Percentiles rank a stretch among this genome's conserved stretches.
Evolutionary conservation across 2,888 invertebrate species (phyloP).

Genomic region (Ormyrus thymus): DNA sequence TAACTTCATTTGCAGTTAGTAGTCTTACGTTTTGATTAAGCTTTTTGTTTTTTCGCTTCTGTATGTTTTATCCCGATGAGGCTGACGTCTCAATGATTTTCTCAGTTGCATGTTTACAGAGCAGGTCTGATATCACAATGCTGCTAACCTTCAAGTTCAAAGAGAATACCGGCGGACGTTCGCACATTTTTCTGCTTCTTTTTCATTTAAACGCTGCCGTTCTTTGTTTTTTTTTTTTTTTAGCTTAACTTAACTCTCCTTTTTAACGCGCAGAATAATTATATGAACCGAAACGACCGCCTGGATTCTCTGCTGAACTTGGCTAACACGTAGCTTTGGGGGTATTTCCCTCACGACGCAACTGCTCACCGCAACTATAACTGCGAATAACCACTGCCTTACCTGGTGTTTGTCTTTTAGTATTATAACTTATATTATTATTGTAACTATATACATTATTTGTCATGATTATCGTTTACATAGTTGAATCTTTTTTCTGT

Average conservation of each 20-base stretch:
- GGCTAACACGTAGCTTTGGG: slow-evolving; percentile 75
- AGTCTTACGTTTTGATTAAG: slow-evolving; percentile 27
- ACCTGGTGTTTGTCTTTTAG: slow-evolving; percentile 75
- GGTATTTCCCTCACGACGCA: slow-evolving; percentile 74
- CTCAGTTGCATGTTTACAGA: slow-evolving; percentile 50
- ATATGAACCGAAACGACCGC: slow-evolving; percentile 17
- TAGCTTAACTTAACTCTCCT: neutral
- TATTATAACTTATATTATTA: slow-evolving; percentile 65
- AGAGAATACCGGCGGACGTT: slow-evolving; percentile 60
- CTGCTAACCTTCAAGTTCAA: slow-evolving; percentile 74
- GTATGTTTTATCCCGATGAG: slow-evolving; percentile 10
- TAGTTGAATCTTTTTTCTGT: slow-evolving; percentile 47
- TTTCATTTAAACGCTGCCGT: neutral
- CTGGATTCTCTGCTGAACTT: slow-evolving; percentile 67
- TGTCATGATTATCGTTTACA: slow-evolving; percentile 57
- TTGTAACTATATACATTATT: slow-evolving; percentile 62
- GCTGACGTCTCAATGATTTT: slow-evolving; percentile 24
- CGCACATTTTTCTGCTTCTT: neutral
- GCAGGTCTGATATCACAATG: slow-evolving; percentile 72
- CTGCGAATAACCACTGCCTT: slow-evolving; percentile 75
- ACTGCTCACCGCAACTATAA: slow-evolving; percentile 76
- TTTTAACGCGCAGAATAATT: too few species aligned
- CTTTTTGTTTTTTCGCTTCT: slow-evolving; percentile 32
- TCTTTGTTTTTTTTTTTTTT: slow-evolving; percentile 1
- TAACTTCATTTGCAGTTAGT: slow-evolving; percentile 42